Conservation (phyloP, 2,113 vertebrate species). For the Taurulus bubalis region DNA sequence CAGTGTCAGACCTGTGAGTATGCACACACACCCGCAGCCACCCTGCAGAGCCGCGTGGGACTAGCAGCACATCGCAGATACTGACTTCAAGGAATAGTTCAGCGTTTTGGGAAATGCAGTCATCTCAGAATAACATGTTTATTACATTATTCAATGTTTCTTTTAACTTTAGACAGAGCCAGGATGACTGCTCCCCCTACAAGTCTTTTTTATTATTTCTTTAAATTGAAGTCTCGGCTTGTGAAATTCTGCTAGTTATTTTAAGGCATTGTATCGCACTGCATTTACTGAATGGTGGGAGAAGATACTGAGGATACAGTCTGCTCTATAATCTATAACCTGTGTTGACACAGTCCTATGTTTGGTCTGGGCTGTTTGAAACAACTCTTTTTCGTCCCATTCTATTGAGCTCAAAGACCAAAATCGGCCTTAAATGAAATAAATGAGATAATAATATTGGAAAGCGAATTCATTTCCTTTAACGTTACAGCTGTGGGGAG, state of each 20-base stretch:
- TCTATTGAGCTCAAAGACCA: background rate
- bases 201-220: background rate
- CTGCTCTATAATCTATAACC: too few relatives aligned
- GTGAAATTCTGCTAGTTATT: conserved; percentile 1
- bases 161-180: background rate
- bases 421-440: background rate
- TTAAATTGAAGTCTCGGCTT: background rate
- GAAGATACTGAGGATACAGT: too few relatives aligned
- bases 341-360: conserved; percentile 3
- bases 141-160: background rate
- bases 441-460: too few relatives aligned
- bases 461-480: background rate
- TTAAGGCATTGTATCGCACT: background rate
- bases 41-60: background rate
- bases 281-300: background rate
- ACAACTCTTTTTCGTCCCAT: background rate
- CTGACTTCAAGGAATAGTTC: background rate
- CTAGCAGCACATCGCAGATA: background rate
- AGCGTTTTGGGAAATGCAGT: background rate
- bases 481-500: background rate
- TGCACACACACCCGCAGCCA: background rate
- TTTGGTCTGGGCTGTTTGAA: conserved; percentile 4
- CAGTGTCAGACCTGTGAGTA: conserved; percentile 97
- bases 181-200: background rate
- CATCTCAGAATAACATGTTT: background rate